Conservation (phyloP, 2,888 invertebrate species). For the Ceratothoa steindachneri region DNA sequence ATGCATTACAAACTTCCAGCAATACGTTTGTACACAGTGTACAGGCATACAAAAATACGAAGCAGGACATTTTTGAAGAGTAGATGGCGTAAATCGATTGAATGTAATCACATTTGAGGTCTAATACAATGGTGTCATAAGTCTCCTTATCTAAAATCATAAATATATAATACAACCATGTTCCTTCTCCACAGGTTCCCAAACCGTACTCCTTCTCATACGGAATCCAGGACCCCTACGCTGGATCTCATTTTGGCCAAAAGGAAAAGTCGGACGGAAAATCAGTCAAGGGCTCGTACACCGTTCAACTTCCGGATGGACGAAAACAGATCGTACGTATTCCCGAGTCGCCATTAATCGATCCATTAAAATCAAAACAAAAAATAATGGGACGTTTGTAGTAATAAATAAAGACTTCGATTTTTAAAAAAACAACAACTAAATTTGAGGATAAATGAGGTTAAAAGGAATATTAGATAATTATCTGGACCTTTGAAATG, state of each 20-base stretch:
- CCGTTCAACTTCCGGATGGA: conserved; percentile 32
- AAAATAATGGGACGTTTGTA: no score
- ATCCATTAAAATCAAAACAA: no score
- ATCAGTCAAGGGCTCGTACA: conserved; percentile 24
- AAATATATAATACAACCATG: background rate
- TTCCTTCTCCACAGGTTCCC: background rate
- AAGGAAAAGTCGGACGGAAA: conserved; percentile 23
- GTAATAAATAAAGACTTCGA: no score
- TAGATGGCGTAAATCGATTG: no score
- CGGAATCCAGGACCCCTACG: conserved; percentile 25
- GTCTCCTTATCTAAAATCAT: background rate
- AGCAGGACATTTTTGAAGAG: no score
- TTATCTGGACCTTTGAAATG: no score
- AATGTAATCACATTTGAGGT: no score
- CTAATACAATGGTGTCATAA: background rate
- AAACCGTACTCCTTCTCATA: conserved; percentile 25
- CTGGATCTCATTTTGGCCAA: conserved; percentile 26
- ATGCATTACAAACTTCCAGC: no score
- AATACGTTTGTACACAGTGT: no score
- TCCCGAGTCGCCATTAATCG: no score
- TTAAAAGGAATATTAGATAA: background rate
- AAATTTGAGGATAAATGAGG: background rate
- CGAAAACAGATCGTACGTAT: conserved; percentile 25
- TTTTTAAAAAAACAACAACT: no score
- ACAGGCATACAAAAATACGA: background rate